Conservation (phyloP, 2,113 vertebrate species). For the Varanus salvator region DNA sequence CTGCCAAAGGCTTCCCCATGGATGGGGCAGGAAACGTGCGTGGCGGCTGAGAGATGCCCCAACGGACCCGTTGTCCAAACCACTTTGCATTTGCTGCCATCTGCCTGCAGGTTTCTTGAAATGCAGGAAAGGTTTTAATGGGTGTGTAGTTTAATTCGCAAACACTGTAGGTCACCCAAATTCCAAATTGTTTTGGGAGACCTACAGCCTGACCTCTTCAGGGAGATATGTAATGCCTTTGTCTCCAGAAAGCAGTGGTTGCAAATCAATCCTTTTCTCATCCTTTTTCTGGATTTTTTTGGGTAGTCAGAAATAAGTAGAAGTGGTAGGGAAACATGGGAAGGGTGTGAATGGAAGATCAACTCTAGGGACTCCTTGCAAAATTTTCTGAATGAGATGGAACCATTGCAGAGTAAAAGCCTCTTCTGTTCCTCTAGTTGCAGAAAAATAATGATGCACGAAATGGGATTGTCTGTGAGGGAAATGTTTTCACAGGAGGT, state of each 20-base stretch:
- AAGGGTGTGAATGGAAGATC: no score
- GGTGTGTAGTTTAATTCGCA: not conserved
- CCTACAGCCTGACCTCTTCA: not conserved
- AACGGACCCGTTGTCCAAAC: not conserved
- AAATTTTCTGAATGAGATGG: no score
- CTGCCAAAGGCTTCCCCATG: not conserved
- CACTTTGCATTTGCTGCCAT: conserved; percentile 71
- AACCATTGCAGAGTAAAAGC: no score
- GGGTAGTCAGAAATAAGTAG: no score
- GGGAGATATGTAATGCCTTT: not conserved
- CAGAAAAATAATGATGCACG: not conserved
- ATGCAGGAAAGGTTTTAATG: not conserved
- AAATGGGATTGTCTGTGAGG: not conserved
- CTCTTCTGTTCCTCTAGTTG: not conserved
- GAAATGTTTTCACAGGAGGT: not conserved
- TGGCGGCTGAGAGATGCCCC: not conserved
- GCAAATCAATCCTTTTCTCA: no score
- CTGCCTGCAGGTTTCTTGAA: conserved; percentile 58
- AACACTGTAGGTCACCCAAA: not conserved
- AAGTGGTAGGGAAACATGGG: no score
- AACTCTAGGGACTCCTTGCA: no score
- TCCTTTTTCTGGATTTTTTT: no score
- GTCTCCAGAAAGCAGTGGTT: no score
- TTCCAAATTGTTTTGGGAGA: not conserved
- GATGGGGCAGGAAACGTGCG: no score